Base-by-base conservation (phyloP, 2,888 invertebrate genomes). In the Marronus borbonicus region DNA sequence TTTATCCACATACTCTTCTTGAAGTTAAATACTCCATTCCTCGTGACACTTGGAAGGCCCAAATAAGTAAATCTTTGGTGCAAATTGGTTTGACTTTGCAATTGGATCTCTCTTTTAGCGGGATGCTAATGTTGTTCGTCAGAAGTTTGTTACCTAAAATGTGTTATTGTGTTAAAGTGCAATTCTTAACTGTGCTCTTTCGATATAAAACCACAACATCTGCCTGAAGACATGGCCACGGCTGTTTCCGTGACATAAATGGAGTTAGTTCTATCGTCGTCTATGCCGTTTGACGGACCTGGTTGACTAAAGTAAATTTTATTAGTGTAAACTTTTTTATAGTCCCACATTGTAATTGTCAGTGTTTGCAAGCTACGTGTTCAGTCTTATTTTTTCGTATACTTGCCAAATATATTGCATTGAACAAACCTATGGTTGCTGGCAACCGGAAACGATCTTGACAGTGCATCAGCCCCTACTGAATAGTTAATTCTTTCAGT, bases 21-120 rank as follows among this genome's bases (percentile, higher is more conserved):
- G 94, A 94, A 3, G 96, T 94, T 14, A 98, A 91, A 86, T 98
- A 98, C 83, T 98, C 97, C 98, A 98, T 98, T 70, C 98, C 98
- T 58, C 97, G 91, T 0, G 98, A 96, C 2, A 98, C 95, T 89
- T 98, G 98, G 88, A 96, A 98, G 0, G 96, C 93, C 96, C 96
- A 98, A 72, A 95, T 95, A 14, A 98, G 90, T 5, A 98, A 90
- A 87, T 97, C 97, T 70, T 94, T 93, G 0, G 97, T 79, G 17
- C 17, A 17, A 17, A 17, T 17, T 17, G 17, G 17, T 17, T 17
- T 17, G 17, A 17, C 17, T 17, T 92, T 92, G 84, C 95, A 95
- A 86, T 95, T 95, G 0, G 94, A 93, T 68, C 94, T 90, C 95
- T 95, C 95, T 80, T 93, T 94, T 0, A 95, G 94, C 84, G 95